Conservation (phyloP, 2,888 invertebrate species). For the Alentia gelatinosa region DNA sequence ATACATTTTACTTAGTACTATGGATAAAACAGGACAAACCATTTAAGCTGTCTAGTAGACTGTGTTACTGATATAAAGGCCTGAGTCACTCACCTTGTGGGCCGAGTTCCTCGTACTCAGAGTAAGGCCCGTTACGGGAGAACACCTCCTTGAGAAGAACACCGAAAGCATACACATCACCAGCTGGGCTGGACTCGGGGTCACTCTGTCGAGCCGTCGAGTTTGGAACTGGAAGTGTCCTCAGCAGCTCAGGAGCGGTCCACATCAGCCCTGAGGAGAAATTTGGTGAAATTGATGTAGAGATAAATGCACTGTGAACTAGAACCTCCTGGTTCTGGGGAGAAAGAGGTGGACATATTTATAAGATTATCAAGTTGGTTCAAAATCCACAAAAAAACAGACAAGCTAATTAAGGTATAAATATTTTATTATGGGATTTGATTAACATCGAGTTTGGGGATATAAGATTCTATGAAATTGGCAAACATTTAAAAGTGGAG, state of each 20-base stretch:
- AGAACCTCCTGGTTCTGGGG: too few species aligned
- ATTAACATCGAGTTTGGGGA: too few species aligned
- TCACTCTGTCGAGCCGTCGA: conserved; percentile 48
- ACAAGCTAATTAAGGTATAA: too few species aligned
- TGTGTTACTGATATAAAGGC: neutral
- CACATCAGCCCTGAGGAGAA: conserved; percentile 75
- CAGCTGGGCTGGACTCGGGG: conserved; percentile 64
- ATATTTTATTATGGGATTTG: too few species aligned
- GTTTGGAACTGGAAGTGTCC: neutral
- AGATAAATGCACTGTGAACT: too few species aligned
- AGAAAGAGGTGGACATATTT: too few species aligned
- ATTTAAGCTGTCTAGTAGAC: neutral
- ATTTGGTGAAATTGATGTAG: too few species aligned
- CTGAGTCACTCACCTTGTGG: conserved; percentile 33
- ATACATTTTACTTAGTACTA: neutral
- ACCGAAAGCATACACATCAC: conserved; percentile 74
- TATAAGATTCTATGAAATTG: too few species aligned
- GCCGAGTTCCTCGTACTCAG: conserved; percentile 60
- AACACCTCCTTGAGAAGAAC: conserved; percentile 75
- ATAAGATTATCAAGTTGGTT: too few species aligned
- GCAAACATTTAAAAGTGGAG: too few species aligned
- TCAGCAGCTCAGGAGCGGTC: conserved; percentile 74
- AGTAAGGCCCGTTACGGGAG: conserved; percentile 72
- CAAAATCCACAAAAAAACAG: too few species aligned
- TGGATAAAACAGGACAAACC: neutral